Evolutionary conservation across 2,797 vertebrate species (phyloP).

Genomic region (Tolypeutes matacus): DNA sequence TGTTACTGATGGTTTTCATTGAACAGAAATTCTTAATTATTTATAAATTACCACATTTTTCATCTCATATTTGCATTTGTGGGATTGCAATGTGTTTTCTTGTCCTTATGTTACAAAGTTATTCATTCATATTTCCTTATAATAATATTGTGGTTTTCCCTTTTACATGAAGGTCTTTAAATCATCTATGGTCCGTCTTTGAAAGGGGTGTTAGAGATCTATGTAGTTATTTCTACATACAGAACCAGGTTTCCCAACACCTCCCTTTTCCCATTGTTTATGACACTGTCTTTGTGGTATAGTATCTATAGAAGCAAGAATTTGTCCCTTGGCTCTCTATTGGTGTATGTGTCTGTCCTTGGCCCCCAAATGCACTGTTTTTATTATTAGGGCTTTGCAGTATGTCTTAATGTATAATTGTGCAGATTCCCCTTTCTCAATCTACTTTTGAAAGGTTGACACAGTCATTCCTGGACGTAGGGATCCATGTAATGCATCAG

Average conservation of each 20-base stretch:
- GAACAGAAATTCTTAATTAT: too few species aligned
- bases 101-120: too few species aligned
- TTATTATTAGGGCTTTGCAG: background rate
- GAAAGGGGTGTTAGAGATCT: background rate
- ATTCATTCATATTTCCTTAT: too few species aligned
- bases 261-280: background rate
- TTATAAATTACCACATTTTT: too few species aligned
- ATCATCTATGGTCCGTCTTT: background rate
- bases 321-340: background rate
- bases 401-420: background rate
- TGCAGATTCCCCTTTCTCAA: background rate
- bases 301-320: background rate
- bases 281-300: background rate
- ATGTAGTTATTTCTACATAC: background rate
- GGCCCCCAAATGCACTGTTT: background rate
- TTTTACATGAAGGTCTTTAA: background rate
- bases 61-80: too few species aligned
- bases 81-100: too few species aligned
- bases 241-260: background rate
- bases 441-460: conserved; percentile 24
- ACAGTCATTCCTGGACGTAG: conserved; percentile 25
- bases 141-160: too few species aligned
- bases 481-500: background rate
- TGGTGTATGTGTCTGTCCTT: background rate
- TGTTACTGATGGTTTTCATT: background rate